These are phyloP conservation scores for Drosophila rellima DNA, from an alignment of 2,888 invertebrate species.

Conservation along the genomic window DNA sequence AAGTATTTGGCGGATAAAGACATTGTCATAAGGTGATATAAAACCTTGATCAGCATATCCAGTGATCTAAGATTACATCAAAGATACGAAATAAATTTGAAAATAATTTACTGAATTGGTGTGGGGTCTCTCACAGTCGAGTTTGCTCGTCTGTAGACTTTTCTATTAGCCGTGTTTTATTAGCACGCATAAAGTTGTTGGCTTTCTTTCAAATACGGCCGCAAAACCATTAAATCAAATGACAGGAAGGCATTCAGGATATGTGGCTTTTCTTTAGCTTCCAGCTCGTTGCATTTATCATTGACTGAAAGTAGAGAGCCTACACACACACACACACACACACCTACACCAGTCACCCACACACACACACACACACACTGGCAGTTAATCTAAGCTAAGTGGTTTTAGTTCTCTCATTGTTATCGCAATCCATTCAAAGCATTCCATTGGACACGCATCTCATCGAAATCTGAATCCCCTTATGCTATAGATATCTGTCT, in stretches of 20 bases:
- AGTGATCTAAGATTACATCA: too few relatives aligned
- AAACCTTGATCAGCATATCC: too few relatives aligned
- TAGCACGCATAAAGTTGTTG: constrained; percentile 66
- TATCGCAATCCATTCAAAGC: constrained; percentile 57
- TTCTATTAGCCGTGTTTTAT: constrained; percentile 17
- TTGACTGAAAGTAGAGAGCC: constrained; percentile 30
- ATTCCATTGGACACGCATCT: constrained; percentile 50
- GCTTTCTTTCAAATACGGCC: constrained; percentile 29
- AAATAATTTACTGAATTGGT: too few relatives aligned
- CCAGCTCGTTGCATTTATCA: constrained; percentile 71
- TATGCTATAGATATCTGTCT: constrained; percentile 4
- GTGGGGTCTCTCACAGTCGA: background rate
- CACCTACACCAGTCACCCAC: constrained; percentile 1
- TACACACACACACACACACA: constrained; percentile 19
- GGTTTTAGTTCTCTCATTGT: constrained; percentile 65
- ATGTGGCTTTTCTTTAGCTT: constrained; percentile 43
- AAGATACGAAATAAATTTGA: too few relatives aligned
- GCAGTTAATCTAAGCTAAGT: constrained; percentile 74
- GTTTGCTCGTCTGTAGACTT: background rate
- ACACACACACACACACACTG: constrained; percentile 13
- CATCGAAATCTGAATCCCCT: constrained; percentile 21
- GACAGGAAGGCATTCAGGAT: constrained; percentile 56
- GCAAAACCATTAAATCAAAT: constrained; percentile 68
- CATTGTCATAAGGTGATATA: too few relatives aligned
- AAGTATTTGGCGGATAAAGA: too few relatives aligned